These are phyloP conservation scores for Lysandra coridon DNA, from an alignment of 2,888 invertebrate genomes.

Conservation along the genomic window DNA sequence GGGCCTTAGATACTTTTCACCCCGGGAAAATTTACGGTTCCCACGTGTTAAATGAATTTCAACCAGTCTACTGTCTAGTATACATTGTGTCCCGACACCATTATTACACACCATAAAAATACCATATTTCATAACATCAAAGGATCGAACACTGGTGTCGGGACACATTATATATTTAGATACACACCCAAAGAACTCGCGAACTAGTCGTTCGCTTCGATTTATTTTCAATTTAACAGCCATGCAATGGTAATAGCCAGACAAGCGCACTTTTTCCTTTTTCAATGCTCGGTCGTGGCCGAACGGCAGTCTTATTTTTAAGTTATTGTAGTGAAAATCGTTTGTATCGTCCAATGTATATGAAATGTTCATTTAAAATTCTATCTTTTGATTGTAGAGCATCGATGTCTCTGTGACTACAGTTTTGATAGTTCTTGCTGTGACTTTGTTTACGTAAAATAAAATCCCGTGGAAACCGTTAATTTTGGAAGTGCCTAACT, in stretches of 20 bases:
- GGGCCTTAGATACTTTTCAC: too few species aligned
- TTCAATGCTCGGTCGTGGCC: conserved; percentile 5
- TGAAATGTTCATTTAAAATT: neutral
- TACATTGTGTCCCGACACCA: too few species aligned
- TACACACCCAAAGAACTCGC: neutral
- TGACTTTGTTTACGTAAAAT: too few species aligned
- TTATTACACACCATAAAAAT: too few species aligned
- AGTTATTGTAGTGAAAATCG: conserved; percentile 15
- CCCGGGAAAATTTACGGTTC: too few species aligned
- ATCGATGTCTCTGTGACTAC: neutral
- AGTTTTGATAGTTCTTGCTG: too few species aligned
- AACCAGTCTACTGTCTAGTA: too few species aligned
- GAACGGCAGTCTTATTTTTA: conserved; percentile 22
- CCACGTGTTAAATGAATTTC: too few species aligned
- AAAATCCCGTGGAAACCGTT: too few species aligned
- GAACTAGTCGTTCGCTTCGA: conserved; percentile 11
- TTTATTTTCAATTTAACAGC: conserved; percentile 28
- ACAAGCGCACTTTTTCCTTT: neutral
- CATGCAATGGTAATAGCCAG: conserved; percentile 27
- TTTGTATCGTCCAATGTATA: neutral
- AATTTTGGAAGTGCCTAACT: too few species aligned
- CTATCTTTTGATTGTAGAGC: neutral
- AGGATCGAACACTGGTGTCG: too few species aligned
- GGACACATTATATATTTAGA: neutral
- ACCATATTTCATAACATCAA: too few species aligned